Evolutionary conservation across 2,888 invertebrate genomes (phyloP).

Genomic region (Eupithecia dodoneata): DNA sequence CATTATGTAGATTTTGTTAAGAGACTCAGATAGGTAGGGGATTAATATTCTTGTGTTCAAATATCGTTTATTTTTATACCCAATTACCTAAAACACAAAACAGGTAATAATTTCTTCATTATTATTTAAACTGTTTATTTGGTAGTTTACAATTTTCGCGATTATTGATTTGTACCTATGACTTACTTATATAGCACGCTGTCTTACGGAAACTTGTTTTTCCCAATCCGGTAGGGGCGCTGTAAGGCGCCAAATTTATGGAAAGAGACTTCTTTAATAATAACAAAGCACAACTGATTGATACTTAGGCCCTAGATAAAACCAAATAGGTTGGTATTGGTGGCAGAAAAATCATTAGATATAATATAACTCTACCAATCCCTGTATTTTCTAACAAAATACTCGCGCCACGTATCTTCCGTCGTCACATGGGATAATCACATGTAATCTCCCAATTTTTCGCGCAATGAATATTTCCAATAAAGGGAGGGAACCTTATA

Average conservation of each 20-base stretch:
- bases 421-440: slow-evolving; percentile 5
- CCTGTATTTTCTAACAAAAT: background rate
- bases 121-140: too few species aligned
- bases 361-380: background rate
- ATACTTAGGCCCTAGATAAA: too few species aligned
- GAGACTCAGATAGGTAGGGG: background rate
- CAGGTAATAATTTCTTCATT: too few species aligned
- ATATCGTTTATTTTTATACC: background rate
- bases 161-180: too few species aligned
- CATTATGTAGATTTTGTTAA: slow-evolving; percentile 1
- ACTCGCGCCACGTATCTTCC: background rate
- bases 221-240: too few species aligned
- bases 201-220: too few species aligned
- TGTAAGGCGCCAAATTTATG: too few species aligned
- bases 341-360: background rate
- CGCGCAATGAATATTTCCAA: slow-evolving; percentile 39
- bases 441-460: slow-evolving; percentile 22
- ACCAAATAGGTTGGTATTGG: background rate
- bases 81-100: too few species aligned
- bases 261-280: too few species aligned
- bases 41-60: background rate
- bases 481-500: slow-evolving; percentile 19
- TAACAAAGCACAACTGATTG: too few species aligned
- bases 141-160: too few species aligned
- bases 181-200: too few species aligned